These are phyloP conservation scores for Chloroceryle inda DNA, from an alignment of 2,797 vertebrate genomes.

Conservation along the genomic window DNA sequence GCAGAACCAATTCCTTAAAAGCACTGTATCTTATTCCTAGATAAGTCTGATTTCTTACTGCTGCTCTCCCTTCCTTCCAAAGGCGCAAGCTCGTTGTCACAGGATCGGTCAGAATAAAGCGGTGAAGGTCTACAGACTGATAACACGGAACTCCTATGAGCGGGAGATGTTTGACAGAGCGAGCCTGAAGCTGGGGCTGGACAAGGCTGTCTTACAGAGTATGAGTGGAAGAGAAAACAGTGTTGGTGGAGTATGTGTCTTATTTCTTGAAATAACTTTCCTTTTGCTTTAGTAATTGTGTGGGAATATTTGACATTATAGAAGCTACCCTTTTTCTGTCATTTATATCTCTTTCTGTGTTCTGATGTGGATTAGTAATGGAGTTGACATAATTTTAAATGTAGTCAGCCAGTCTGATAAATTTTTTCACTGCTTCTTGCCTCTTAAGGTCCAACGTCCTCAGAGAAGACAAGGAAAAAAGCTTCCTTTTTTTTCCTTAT, in stretches of 20 bases:
- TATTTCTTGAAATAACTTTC: not conserved
- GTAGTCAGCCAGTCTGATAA: not conserved
- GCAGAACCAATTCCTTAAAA: not conserved
- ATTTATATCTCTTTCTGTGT: not conserved
- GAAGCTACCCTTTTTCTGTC: not conserved
- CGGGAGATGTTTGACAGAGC: conserved; percentile 99
- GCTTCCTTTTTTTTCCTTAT: not conserved
- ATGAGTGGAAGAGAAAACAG: conserved; percentile 98
- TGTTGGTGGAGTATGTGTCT: conserved; percentile 87
- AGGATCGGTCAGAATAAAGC: conserved; percentile 99
- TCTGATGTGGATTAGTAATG: not conserved
- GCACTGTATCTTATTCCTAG: not conserved
- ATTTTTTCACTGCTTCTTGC: not conserved
- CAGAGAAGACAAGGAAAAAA: not conserved
- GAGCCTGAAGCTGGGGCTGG: conserved; percentile 96
- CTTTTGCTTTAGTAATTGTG: not conserved
- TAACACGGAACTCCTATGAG: conserved; percentile 97
- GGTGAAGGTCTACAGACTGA: conserved; percentile 97
- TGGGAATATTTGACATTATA: not conserved
- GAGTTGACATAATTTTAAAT: not conserved
- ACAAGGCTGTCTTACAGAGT: conserved; percentile 98
- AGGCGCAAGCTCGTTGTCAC: conserved; percentile 99
- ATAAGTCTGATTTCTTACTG: not conserved
- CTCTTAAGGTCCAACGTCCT: not conserved
- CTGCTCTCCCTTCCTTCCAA: not conserved